Evolutionary conservation across 1,140 invertebrate genomes (phyloP).

Genomic region (Brachystomella parvula): DNA sequence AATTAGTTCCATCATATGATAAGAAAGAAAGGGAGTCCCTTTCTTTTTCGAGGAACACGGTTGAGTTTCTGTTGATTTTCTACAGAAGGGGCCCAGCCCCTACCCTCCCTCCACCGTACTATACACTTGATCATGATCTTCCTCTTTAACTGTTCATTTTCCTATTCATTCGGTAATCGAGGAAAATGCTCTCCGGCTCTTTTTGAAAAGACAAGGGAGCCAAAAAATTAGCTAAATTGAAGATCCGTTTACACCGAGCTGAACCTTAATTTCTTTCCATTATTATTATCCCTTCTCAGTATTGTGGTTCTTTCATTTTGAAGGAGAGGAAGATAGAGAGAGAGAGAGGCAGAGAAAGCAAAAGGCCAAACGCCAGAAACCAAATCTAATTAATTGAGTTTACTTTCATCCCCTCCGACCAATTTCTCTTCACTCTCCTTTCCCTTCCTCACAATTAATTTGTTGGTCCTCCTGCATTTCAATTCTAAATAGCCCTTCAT

Average conservation of each 20-base stretch:
- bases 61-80: not conserved
- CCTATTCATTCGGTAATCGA: too few relatives aligned
- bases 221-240: not conserved
- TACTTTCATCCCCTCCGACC: not conserved
- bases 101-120: not conserved
- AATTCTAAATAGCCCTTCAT: not conserved
- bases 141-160: not conserved
- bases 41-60: not conserved
- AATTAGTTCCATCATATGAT: not conserved
- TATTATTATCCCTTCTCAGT: not conserved
- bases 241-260: not conserved
- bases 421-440: slow-evolving; percentile 9
- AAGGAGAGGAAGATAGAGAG: not conserved
- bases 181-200: not conserved
- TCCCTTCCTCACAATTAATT: not conserved
- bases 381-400: slow-evolving; percentile 12
- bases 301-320: too few relatives aligned
- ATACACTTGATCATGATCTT: not conserved
- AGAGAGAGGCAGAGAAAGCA: slow-evolving; percentile 3
- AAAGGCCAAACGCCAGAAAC: slow-evolving; percentile 12
- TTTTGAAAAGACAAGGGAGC: too few relatives aligned
- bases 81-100: not conserved
- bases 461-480: not conserved
- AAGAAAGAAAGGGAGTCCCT: not conserved
- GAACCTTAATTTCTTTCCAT: not conserved